phyloP scores from a whole-genome alignment of 2,797 vertebrate species.

The Myiotriccus ornatus region DNA sequence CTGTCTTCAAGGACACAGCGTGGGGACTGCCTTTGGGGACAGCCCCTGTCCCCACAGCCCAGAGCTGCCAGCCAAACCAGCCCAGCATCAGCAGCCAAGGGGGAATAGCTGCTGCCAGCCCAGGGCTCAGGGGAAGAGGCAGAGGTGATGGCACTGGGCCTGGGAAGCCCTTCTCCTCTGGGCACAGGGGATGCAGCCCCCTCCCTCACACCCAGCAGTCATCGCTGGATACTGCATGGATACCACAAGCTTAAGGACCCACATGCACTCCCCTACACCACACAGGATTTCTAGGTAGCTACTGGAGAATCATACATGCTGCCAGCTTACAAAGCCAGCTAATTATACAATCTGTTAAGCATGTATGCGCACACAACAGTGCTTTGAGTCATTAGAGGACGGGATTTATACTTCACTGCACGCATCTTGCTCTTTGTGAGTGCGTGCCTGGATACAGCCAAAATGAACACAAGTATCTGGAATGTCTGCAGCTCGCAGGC shows the following conservation, averaged over 20 bases:
- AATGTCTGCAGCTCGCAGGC: slow-evolving; percentile 50
- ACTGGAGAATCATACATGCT: not conserved
- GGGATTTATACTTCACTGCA: slow-evolving; percentile 69
- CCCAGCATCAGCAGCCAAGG: not conserved
- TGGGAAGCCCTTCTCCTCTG: not conserved
- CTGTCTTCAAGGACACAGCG: not conserved
- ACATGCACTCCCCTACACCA: not conserved
- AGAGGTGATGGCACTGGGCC: not conserved
- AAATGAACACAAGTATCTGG: slow-evolving; percentile 59
- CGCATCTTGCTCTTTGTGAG: slow-evolving; percentile 64
- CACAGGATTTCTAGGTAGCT: not conserved
- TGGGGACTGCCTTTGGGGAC: not conserved
- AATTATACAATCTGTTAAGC: slow-evolving; percentile 65
- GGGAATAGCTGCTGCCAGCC: not conserved
- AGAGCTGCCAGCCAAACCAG: not conserved
- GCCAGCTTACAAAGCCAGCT: slow-evolving; percentile 47
- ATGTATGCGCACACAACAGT: slow-evolving; percentile 39
- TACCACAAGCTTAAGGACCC: not conserved
- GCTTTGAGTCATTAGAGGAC: slow-evolving; percentile 47
- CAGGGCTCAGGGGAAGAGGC: not conserved
- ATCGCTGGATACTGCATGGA: fast-evolving
- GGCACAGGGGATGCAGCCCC: not conserved
- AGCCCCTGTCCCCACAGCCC: not conserved
- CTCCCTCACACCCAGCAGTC: not conserved
- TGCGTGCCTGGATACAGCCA: slow-evolving; percentile 63